Base-by-base conservation (phyloP, 2,888 invertebrate genomes). In the Galeopsomyia nigrocyanea region DNA sequence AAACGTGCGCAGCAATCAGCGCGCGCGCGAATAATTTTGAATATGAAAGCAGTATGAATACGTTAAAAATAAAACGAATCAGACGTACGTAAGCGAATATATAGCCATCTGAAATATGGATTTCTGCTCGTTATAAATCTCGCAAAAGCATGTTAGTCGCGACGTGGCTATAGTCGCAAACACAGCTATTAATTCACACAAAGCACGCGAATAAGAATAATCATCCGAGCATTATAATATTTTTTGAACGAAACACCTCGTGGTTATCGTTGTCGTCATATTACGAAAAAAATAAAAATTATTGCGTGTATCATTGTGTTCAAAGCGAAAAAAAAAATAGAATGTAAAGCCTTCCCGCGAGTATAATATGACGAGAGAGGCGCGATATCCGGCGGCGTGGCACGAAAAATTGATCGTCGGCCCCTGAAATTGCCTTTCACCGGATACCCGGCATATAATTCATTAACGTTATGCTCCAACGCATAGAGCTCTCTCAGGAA, bases 381-480 rank as follows among this genome's bases (percentile, higher is more conserved):
- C 58, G 50, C 63, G 68, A 53, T 46, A 49, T 56, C 53, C 19
- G 16, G 17, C 47, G n/a, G 56, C 46, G 64, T 55, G 56, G 53
- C 58, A 60, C 49, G 39, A 71, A 71, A 74, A 74, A 71, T 74
- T 68, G 63, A 74, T 74, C 70, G 47, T 58, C 60, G 19, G 55
- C 49, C 39, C 50, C 71, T 65, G 67, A 71, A 74, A 67, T 70
- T 64, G 66, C 73, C 73, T 73, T 75, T 75, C 73, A 71, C 75
- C 75, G 73, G 75, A 71, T 65, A 72, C 50, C 61, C 68, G 62
- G 22, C 64, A 70, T 46, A 78, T 81, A 80, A 82, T 79, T 80
- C 79, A 76, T 74, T 79, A 75, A 77, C 79, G 80, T 81, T 80
- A 83, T 81, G 82, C 80, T 81, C 77, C 76, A 78, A 74, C 70